Percentiles rank a stretch among this genome's conserved stretches.
Conservation (phyloP, 2,888 invertebrate genomes). For the Lasioglossum calceatum region DNA sequence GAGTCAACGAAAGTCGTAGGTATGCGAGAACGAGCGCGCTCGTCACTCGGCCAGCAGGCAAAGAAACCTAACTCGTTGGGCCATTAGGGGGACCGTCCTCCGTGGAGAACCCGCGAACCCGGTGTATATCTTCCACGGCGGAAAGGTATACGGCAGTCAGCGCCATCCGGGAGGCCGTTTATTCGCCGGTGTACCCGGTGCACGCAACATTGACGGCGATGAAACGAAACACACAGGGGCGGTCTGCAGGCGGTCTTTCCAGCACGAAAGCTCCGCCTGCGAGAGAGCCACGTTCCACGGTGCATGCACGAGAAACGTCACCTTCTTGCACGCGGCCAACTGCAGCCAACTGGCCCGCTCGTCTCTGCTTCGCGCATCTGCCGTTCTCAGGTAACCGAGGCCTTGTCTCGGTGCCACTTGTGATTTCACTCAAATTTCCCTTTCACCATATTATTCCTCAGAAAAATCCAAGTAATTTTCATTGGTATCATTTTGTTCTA, state of each 20-base stretch:
- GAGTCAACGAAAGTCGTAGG: background rate
- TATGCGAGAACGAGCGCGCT: background rate
- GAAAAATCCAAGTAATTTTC: too few species aligned
- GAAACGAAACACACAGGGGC: slow-evolving; percentile 75
- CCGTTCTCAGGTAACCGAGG: background rate
- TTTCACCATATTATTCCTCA: background rate
- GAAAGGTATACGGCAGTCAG: slow-evolving; percentile 9
- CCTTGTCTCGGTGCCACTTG: background rate
- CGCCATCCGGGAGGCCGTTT: slow-evolving; percentile 55
- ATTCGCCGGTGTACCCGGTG: slow-evolving; percentile 48
- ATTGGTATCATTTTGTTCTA: too few species aligned
- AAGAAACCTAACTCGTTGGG: background rate
- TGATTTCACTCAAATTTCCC: background rate
- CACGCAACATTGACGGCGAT: slow-evolving; percentile 69
- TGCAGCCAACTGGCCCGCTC: slow-evolving; percentile 38
- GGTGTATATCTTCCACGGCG: slow-evolving; percentile 1
- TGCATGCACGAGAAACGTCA: slow-evolving; percentile 68
- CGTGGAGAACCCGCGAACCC: slow-evolving; percentile 38
- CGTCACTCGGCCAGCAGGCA: background rate
- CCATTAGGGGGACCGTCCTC: background rate
- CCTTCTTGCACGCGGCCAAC: slow-evolving; percentile 45
- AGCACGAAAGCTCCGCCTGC: slow-evolving; percentile 81
- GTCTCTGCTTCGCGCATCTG: background rate
- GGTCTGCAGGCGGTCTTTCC: slow-evolving; percentile 81
- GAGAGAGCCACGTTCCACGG: slow-evolving; percentile 51